Conservation (phyloP, 1,140 invertebrate species). For the Drosophila kohkoa region DNA sequence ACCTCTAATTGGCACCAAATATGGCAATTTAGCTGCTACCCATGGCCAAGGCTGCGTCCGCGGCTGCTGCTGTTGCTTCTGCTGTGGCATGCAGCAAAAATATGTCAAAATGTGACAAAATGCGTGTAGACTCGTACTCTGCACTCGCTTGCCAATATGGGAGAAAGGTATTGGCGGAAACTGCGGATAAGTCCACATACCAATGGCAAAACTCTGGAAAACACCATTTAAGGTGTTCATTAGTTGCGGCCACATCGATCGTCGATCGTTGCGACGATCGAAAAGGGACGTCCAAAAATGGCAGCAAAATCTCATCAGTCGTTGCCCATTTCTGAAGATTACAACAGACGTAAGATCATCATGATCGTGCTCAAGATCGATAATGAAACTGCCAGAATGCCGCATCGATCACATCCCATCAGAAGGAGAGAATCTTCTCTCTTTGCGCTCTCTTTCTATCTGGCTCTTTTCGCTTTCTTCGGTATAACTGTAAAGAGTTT, state of each 20-base stretch:
- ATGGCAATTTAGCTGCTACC: constrained; percentile 55
- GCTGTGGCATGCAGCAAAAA: constrained; percentile 54
- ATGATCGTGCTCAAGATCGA: constrained; percentile 37
- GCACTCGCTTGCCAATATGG: not conserved
- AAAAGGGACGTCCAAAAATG: constrained; percentile 76
- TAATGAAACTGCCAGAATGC: constrained; percentile 53
- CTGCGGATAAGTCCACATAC: constrained; percentile 63
- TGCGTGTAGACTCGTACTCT: constrained; percentile 61
- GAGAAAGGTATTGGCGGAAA: constrained; percentile 37
- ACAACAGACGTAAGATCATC: constrained; percentile 55
- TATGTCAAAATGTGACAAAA: constrained; percentile 84
- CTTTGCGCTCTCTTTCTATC: constrained; percentile 1
- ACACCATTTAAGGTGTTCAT: constrained; percentile 80
- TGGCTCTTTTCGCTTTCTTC: constrained; percentile 37
- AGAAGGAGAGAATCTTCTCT: constrained; percentile 22
- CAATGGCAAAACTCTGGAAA: constrained; percentile 21
- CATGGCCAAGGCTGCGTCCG: constrained; percentile 47
- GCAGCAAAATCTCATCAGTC: constrained; percentile 75
- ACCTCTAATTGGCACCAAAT: constrained; percentile 80
- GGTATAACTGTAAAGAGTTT: constrained; percentile 60
- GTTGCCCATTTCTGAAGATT: constrained; percentile 61
- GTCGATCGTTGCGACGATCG: constrained; percentile 1
- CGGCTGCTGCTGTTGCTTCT: not conserved
- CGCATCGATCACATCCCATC: constrained; percentile 57
- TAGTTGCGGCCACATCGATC: constrained; percentile 49